phyloP scores from a whole-genome alignment of 1,140 invertebrate genomes.

The Belonocnema kinseyi region DNA sequence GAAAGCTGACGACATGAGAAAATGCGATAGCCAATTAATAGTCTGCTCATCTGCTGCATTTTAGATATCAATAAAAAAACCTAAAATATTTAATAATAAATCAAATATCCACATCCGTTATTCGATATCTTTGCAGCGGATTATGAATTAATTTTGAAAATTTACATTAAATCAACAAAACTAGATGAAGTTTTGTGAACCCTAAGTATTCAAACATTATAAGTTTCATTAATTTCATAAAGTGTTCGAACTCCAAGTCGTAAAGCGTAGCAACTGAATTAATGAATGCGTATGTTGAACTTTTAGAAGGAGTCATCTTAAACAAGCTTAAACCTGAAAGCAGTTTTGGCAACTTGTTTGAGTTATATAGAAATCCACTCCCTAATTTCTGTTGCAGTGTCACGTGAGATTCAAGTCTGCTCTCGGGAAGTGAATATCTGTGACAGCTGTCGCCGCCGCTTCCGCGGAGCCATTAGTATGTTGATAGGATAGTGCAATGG shows the following conservation, averaged over 20 bases:
- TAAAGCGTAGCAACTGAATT: slow-evolving; percentile 12
- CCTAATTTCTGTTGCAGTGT: slow-evolving; percentile 17
- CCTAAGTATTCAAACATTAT: not conserved
- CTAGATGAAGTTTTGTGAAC: not conserved
- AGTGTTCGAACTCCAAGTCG: not conserved
- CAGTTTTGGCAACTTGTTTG: slow-evolving; percentile 30
- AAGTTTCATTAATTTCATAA: slow-evolving; percentile 9
- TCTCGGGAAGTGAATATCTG: slow-evolving; percentile 30
- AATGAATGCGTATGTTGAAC: slow-evolving; percentile 30
- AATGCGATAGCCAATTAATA: slow-evolving; percentile 28
- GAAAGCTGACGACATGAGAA: slow-evolving; percentile 19
- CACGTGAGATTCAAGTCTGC: slow-evolving; percentile 23
- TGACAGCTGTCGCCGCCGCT: slow-evolving; percentile 26
- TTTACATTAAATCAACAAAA: not conserved
- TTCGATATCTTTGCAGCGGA: no score
- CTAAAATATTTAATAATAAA: not conserved
- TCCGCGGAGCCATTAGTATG: slow-evolving; percentile 29
- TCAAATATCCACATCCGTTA: not conserved
- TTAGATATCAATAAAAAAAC: not conserved
- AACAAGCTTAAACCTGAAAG: slow-evolving; percentile 28
- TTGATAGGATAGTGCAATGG: slow-evolving; percentile 28
- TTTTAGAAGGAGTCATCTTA: slow-evolving; percentile 29
- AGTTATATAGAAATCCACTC: slow-evolving; percentile 27
- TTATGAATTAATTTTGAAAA: no score
- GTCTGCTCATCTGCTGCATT: not conserved